Conservation (phyloP, 2,888 invertebrate species). For the Mallateleia sp. region DNA sequence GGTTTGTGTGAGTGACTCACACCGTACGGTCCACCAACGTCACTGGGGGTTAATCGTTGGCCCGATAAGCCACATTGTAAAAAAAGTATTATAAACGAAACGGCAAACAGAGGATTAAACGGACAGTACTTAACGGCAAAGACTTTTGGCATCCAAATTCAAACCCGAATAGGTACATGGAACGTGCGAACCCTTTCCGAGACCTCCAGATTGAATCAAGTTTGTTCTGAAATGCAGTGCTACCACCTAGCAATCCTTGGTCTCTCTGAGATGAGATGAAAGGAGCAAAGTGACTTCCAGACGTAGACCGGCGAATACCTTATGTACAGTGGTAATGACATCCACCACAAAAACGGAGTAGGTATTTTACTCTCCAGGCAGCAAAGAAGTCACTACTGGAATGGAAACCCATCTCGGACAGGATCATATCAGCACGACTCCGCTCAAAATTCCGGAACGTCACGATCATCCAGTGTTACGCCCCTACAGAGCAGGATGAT, state of each 20-base stretch:
- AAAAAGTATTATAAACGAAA: too few relatives aligned
- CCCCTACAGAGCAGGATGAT: not conserved
- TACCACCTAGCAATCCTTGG: slow-evolving; percentile 33
- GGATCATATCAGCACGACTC: not conserved
- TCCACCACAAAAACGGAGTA: slow-evolving; percentile 1
- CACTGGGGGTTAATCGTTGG: too few relatives aligned
- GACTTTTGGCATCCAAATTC: too few relatives aligned
- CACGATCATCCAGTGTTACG: not conserved
- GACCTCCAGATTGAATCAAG: slow-evolving; percentile 15
- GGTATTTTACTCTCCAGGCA: slow-evolving; percentile 32
- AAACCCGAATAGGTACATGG: too few relatives aligned
- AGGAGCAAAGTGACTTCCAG: slow-evolving; percentile 7
- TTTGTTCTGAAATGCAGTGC: slow-evolving; percentile 8
- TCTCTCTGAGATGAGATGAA: slow-evolving; percentile 26
- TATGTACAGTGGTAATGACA: slow-evolving; percentile 19
- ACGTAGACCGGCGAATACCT: slow-evolving; percentile 25
- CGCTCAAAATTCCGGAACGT: not conserved
- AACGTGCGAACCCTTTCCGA: slow-evolving; percentile 34
- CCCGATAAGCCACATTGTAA: slow-evolving; percentile 18
- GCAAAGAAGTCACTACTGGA: slow-evolving; percentile 20
- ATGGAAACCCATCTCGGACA: slow-evolving; percentile 2
- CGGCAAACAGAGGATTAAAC: slow-evolving; percentile 13
- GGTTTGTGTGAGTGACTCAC: too few relatives aligned
- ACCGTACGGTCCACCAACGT: slow-evolving; percentile 30
- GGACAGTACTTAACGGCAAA: slow-evolving; percentile 17